Percentiles rank a stretch among this genome's conserved stretches.
Conservation (phyloP, 2,113 vertebrate species). For the Notothenia coriiceps region DNA sequence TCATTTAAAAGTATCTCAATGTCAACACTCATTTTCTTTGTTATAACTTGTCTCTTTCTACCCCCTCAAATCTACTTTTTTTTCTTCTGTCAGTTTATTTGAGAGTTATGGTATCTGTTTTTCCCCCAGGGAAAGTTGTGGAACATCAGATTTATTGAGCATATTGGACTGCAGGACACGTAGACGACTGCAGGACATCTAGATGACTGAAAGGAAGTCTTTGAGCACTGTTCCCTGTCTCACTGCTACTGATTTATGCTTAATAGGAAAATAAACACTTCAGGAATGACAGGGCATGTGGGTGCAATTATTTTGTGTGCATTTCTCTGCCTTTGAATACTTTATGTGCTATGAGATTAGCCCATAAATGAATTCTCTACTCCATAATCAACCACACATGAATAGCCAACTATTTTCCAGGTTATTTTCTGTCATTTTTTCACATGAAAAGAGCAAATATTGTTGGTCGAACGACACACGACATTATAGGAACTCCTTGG, state of each 20-base stretch:
- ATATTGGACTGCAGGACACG: conserved; percentile 27
- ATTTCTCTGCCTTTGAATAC: neutral
- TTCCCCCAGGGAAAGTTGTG: conserved; percentile 38
- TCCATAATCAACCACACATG: too few relatives aligned
- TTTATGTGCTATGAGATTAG: neutral
- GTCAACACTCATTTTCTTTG: neutral
- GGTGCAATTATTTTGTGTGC: neutral
- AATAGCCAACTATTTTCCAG: neutral
- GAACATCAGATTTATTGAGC: conserved; percentile 53
- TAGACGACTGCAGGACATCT: conserved; percentile 21
- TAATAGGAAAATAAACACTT: conserved; percentile 15
- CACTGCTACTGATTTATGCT: conserved; percentile 34
- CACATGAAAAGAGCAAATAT: neutral
- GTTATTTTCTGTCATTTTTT: neutral
- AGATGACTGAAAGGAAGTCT: conserved; percentile 19
- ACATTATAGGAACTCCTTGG: neutral
- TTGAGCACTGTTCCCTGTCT: conserved; percentile 23
- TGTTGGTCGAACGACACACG: too few relatives aligned
- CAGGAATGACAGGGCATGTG: conserved; percentile 6
- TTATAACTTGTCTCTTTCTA: neutral
- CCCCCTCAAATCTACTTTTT: neutral
- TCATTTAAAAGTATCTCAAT: neutral
- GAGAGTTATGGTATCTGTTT: conserved; percentile 30
- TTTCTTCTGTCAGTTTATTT: conserved; percentile 7
- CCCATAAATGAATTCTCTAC: neutral